Evolutionary conservation across 1,140 invertebrate species (phyloP).

Genomic region (Sipha flava): DNA sequence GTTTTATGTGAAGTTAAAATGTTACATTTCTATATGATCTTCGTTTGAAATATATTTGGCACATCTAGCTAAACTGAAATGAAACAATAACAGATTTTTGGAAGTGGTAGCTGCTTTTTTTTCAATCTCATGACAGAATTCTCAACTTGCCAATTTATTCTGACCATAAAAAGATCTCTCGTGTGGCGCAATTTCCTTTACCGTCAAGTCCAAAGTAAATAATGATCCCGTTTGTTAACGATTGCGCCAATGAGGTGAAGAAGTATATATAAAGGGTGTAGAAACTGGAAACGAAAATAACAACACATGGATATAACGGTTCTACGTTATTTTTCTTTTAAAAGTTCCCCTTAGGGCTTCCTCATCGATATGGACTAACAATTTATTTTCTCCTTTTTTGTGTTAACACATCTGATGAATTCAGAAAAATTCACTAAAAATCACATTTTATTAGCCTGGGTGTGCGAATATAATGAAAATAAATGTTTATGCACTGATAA

Average conservation of each 20-base stretch:
- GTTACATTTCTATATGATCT: no score
- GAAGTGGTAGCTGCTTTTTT: background rate
- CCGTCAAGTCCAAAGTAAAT: slow-evolving; percentile 20
- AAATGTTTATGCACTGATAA: background rate
- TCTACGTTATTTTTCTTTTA: slow-evolving; percentile 3
- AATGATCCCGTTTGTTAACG: slow-evolving; percentile 3
- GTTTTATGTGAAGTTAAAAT: no score
- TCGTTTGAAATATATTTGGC: no score
- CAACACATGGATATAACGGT: background rate
- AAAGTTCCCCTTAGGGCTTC: background rate
- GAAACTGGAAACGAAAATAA: background rate
- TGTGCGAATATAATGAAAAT: background rate
- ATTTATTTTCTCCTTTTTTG: background rate
- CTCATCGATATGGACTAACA: background rate
- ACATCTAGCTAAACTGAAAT: background rate
- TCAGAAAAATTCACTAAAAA: background rate
- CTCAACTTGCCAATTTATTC: background rate
- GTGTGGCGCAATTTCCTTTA: background rate
- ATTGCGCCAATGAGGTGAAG: background rate
- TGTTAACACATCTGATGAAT: background rate
- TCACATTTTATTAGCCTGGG: background rate
- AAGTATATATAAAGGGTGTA: background rate
- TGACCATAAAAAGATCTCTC: slow-evolving; percentile 2
- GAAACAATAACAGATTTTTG: background rate
- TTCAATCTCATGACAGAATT: background rate